A percentile compares a stretch with the other conserved stretches of the same genome.
Conservation (phyloP, 2,888 invertebrate species). For the Orgyia antiqua region DNA sequence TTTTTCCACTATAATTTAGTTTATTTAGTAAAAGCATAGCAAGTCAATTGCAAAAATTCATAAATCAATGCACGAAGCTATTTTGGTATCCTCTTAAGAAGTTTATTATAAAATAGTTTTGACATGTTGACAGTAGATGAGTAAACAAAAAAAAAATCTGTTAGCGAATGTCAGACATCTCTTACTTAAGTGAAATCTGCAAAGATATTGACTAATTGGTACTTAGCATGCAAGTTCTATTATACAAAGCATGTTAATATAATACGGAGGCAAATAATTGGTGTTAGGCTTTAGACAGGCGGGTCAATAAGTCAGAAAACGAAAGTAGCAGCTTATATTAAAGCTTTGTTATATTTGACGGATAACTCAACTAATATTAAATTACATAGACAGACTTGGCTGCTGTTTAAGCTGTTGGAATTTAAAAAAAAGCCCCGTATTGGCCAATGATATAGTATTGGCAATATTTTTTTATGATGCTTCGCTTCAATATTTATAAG, state of each 20-base stretch:
- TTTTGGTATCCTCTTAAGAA: too few species aligned
- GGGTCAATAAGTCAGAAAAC: conserved; percentile 27
- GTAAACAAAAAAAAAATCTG: conserved; percentile 28
- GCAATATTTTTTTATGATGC: too few species aligned
- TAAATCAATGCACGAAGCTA: too few species aligned
- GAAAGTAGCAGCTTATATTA: conserved; percentile 30
- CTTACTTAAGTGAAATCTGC: conserved; percentile 27
- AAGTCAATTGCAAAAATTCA: too few species aligned
- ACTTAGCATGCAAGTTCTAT: conserved; percentile 32
- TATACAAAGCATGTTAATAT: conserved; percentile 27
- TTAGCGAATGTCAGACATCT: conserved; percentile 30
- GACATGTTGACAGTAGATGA: conserved; percentile 25
- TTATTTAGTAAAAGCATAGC: too few species aligned
- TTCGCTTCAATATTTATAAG: too few species aligned
- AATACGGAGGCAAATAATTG: conserved; percentile 35
- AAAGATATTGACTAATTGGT: conserved; percentile 39
- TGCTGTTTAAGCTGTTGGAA: too few species aligned
- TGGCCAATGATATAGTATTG: too few species aligned
- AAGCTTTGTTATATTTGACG: conserved; percentile 21
- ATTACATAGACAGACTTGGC: conserved; percentile 19
- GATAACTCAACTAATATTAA: conserved; percentile 26
- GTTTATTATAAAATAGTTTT: too few species aligned
- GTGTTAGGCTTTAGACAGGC: conserved; percentile 39
- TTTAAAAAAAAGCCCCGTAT: too few species aligned
- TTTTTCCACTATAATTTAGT: too few species aligned